Evolutionary conservation across 2,113 vertebrate species (phyloP).

Genomic region (Oreamnos americanus): DNA sequence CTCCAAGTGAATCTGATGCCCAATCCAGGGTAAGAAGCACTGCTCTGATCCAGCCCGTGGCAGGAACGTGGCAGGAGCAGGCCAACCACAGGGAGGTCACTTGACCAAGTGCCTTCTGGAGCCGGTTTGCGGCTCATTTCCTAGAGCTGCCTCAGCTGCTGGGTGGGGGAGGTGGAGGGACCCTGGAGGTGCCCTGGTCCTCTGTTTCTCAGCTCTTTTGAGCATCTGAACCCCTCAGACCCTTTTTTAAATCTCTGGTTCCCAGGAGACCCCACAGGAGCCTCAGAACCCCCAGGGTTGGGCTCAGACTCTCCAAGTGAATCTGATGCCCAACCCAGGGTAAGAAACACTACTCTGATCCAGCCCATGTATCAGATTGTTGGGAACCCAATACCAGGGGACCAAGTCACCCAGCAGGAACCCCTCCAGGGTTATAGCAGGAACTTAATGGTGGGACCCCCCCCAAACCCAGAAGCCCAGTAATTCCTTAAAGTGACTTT

Average conservation of each 20-base stretch:
- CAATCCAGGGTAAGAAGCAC: background rate
- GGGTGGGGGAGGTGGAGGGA: too few species aligned
- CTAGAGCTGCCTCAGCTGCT: background rate
- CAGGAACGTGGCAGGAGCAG: too few species aligned
- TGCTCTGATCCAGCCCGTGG: background rate
- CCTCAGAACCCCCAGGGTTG: background rate
- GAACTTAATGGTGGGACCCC: background rate
- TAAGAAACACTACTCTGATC: background rate
- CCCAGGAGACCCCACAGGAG: background rate
- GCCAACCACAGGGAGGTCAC: background rate
- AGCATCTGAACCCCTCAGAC: background rate
- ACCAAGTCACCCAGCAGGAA: background rate
- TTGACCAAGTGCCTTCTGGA: background rate
- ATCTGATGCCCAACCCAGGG: too few species aligned
- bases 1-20: background rate
- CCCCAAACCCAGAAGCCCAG: background rate
- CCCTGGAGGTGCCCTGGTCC: background rate
- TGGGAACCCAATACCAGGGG: background rate
- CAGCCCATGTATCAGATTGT: background rate
- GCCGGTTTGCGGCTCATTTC: fast-evolving
- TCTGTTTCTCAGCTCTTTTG: background rate
- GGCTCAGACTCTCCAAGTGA: background rate
- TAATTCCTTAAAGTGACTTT: background rate
- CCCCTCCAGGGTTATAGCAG: background rate
- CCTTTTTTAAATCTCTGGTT: background rate